Percentiles rank a stretch among this genome's conserved stretches.
phyloP scores from a whole-genome alignment of 1,140 invertebrate genomes.

The Camponotus vicinus region DNA sequence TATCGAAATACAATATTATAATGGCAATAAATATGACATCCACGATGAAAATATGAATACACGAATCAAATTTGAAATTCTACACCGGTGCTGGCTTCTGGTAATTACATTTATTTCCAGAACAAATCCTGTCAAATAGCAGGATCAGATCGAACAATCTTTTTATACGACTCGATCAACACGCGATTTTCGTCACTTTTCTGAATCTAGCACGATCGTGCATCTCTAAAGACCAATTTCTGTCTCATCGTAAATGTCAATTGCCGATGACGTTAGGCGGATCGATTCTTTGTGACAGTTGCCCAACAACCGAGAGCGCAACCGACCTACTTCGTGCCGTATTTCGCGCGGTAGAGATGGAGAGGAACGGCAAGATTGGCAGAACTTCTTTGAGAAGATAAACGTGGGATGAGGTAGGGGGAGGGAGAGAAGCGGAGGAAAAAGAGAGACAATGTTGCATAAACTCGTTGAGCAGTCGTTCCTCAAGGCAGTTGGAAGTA shows the following conservation, averaged over 20 bases:
- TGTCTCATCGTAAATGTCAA: slow-evolving; percentile 69
- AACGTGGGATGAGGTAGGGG: not conserved
- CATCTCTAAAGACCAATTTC: slow-evolving; percentile 61
- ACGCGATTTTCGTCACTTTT: slow-evolving; percentile 58
- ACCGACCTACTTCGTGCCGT: slow-evolving; percentile 74
- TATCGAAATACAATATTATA: slow-evolving; percentile 2
- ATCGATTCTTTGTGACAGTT: slow-evolving; percentile 71
- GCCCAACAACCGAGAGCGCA: slow-evolving; percentile 58
- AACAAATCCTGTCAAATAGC: slow-evolving; percentile 12
- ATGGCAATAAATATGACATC: slow-evolving; percentile 6
- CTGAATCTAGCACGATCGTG: slow-evolving; percentile 51
- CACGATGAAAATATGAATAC: not conserved
- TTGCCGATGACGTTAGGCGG: slow-evolving; percentile 69
- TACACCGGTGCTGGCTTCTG: not conserved
- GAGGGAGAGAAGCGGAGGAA: slow-evolving; percentile 11
- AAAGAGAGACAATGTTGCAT: slow-evolving; percentile 71
- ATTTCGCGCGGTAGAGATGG: slow-evolving; percentile 56
- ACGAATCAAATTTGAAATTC: slow-evolving; percentile 3
- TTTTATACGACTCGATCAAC: slow-evolving; percentile 12
- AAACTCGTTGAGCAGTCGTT: slow-evolving; percentile 73
- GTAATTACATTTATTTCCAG: not conserved
- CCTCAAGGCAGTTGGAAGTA: slow-evolving; percentile 76
- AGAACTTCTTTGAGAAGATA: not conserved
- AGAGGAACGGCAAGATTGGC: slow-evolving; percentile 36
- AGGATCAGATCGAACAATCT: not conserved